A percentile compares a stretch with the other conserved stretches of the same genome.
Evolutionary conservation across 2,797 vertebrate genomes (phyloP).

Genomic region (Natrix natrix): DNA sequence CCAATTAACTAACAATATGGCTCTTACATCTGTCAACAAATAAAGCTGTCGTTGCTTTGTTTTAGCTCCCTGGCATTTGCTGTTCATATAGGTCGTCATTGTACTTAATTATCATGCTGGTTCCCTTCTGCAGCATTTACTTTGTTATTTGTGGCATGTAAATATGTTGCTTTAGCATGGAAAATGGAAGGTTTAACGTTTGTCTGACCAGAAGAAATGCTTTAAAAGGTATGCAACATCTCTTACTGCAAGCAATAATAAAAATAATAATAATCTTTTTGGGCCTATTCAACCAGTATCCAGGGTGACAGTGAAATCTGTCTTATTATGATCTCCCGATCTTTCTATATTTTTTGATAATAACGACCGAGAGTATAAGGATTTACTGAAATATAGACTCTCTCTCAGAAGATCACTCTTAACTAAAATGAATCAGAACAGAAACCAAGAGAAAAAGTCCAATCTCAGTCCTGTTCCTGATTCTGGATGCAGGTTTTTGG

Average conservation of each 20-base stretch:
- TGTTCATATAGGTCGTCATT: slow-evolving; percentile 78
- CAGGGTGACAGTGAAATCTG: background rate
- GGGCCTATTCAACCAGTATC: background rate
- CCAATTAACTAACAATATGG: slow-evolving; percentile 99
- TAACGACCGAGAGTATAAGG: background rate
- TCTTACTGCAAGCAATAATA: background rate
- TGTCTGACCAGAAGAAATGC: slow-evolving; percentile 46
- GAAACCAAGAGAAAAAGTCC: background rate
- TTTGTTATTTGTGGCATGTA: slow-evolving; percentile 76
- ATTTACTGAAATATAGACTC: background rate
- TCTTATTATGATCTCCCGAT: background rate
- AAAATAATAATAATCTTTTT: background rate
- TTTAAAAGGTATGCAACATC: slow-evolving; percentile 42
- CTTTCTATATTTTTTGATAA: background rate
- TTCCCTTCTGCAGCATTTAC: slow-evolving; percentile 74
- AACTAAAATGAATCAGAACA: background rate
- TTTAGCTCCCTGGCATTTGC: slow-evolving; percentile 77
- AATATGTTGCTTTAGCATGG: slow-evolving; percentile 67
- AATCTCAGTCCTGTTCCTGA: background rate
- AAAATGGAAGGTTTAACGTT: slow-evolving; percentile 58
- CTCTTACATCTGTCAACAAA: slow-evolving; percentile 99
- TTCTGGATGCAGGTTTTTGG: background rate
- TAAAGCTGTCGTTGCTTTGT: slow-evolving; percentile 94
- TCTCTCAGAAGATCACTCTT: background rate
- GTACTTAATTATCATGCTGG: slow-evolving; percentile 85